A percentile compares a stretch with the other conserved stretches of the same genome.
These are phyloP conservation scores for Tragulus kanchil DNA, from an alignment of 2,113 vertebrate species.

Conservation along the genomic window DNA sequence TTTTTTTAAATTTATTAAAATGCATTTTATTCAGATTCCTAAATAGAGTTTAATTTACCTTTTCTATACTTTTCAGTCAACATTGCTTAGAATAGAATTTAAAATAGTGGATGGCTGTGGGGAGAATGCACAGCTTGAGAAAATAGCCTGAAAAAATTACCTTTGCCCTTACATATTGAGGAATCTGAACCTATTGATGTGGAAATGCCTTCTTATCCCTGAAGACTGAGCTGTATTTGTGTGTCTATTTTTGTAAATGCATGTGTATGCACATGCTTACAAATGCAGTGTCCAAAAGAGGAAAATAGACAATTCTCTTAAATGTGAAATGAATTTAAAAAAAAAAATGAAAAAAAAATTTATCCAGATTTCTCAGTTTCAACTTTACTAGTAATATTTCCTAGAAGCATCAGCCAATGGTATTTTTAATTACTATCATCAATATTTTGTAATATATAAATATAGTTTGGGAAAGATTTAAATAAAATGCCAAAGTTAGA, in stretches of 20 bases:
- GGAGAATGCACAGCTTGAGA: background rate
- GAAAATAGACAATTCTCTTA: accelerated
- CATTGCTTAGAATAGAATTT: background rate
- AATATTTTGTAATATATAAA: background rate
- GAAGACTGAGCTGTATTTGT: background rate
- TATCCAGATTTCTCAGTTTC: background rate
- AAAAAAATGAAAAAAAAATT: background rate
- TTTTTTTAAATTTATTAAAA: background rate
- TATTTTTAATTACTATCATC: background rate
- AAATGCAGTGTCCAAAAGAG: background rate
- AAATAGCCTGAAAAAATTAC: background rate
- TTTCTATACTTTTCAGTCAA: background rate
- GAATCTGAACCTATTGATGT: background rate
- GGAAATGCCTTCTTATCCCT: no score
- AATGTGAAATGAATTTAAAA: background rate
- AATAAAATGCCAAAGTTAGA: background rate
- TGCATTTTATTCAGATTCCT: background rate
- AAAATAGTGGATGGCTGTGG: background rate
- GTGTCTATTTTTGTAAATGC: background rate
- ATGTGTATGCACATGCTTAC: accelerated
- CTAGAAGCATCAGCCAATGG: background rate
- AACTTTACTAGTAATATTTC: background rate
- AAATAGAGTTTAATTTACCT: background rate
- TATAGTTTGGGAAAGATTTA: background rate
- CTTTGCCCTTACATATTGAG: background rate